Base-by-base conservation (phyloP, 1,140 invertebrate genomes). In the Lepidotrigona ventralis region DNA sequence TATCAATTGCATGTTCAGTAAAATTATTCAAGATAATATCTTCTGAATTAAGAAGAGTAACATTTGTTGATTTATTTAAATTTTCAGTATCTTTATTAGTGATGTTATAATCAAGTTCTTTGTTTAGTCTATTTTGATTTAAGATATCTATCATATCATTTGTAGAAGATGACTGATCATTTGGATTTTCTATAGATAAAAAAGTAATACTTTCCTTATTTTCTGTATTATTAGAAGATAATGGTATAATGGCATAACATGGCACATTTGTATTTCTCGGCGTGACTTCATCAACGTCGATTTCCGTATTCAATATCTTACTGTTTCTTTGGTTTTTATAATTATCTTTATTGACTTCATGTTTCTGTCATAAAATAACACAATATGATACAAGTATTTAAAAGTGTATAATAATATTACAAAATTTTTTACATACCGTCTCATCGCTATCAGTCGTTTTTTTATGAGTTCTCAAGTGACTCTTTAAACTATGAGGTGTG, bases 401-500 rank as follows among this genome's bases (percentile, higher is more conserved):
- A 68, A 66, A 26, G n/a, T 19, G 54, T 29, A 6, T 66, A 69
- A 26, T 39, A 33, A 39, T 1, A 58, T 66, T 46, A 12, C 58
- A 85, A 19, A 53, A 78, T 74, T n/a, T 33, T 56, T 78, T 88
- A 91, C 88, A 84, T 88, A 94, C 93, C 46, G 21, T 81, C 80
- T 91, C 86, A 66, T 91, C 89, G 17, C 79, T 83, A 74, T 88
- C 88, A 69, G 87, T 85, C 79, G 86, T 78, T 92, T 94, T 94
- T 75, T 93, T 93, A 81, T 94, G 92, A 78, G 96, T 96, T 92
- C 96, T 96, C 68, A 96, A 94, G 90, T 98, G 98, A 46, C 96
- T 96, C 90, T 97, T 98, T 2, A 98, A 91, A 92, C 97, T 97
- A 88, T 98, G 97, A 19, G 96, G 95, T 2, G 97, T 98, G 8